A percentile compares a stretch with the other conserved stretches of the same genome.
Evolutionary conservation across 2,888 invertebrate species (phyloP).

Genomic region (Agrochola lychnidis): DNA sequence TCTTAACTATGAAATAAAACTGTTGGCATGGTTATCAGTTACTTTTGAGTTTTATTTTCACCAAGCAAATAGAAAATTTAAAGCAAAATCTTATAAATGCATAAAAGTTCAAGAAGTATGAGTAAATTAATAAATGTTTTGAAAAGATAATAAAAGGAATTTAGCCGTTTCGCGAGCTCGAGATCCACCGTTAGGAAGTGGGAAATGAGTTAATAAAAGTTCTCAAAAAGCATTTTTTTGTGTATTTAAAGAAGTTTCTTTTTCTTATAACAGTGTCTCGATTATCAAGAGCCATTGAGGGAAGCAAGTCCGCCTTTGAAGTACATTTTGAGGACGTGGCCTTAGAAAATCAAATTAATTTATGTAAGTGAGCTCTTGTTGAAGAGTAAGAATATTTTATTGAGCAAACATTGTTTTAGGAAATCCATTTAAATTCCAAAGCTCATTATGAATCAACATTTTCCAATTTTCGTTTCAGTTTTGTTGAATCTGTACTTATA

Average conservation of each 20-base stretch:
- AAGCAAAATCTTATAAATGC: conserved; percentile 14
- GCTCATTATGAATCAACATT: conserved; percentile 32
- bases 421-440: conserved; percentile 39
- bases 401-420: conserved; percentile 41
- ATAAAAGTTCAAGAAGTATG: conserved; percentile 40
- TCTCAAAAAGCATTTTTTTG: conserved; percentile 65
- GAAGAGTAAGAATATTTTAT: conserved; percentile 55
- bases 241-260: conserved; percentile 64
- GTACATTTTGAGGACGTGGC: conserved; percentile 64
- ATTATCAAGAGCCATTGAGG: conserved; percentile 72
- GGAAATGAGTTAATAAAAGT: conserved; percentile 73
- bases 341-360: conserved; percentile 70
- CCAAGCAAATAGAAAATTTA: conserved; percentile 20
- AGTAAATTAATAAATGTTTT: conserved; percentile 62
- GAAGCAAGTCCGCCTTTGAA: conserved; percentile 69
- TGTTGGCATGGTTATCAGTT: conserved; percentile 78
- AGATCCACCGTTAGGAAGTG: conserved; percentile 61
- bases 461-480: conserved; percentile 1
- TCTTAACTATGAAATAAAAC: conserved; percentile 73
- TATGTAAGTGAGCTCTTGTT: conserved; percentile 66
- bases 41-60: conserved; percentile 64
- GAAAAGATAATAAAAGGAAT: conserved; percentile 55
- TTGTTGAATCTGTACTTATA: background rate
- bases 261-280: conserved; percentile 68
- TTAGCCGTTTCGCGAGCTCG: conserved; percentile 44